phyloP scores from a whole-genome alignment of 2,888 invertebrate species.

The Crepidodera aurea region DNA sequence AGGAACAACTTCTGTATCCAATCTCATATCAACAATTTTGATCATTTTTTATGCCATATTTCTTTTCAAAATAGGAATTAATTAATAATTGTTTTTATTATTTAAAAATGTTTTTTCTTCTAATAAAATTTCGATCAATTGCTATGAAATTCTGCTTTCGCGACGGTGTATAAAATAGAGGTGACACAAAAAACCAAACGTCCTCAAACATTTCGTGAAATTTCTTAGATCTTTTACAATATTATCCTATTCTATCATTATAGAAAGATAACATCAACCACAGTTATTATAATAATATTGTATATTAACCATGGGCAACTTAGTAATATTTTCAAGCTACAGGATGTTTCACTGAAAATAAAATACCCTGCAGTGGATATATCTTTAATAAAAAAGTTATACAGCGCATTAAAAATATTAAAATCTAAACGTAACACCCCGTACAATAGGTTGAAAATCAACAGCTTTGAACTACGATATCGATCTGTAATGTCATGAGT shows the following conservation, averaged over 20 bases:
- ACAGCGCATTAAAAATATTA: background rate
- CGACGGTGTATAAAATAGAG: slow-evolving; percentile 16
- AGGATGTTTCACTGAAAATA: background rate
- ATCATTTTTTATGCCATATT: too few relatives aligned
- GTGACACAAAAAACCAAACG: slow-evolving; percentile 26
- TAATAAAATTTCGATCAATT: slow-evolving; percentile 8
- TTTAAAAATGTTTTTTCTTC: background rate
- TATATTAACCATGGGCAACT: slow-evolving; percentile 39
- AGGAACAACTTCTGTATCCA: too few relatives aligned
- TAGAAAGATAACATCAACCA: slow-evolving; percentile 33
- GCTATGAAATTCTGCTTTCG: slow-evolving; percentile 25
- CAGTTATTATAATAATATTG: slow-evolving; percentile 40
- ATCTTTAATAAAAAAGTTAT: background rate
- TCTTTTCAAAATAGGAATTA: too few relatives aligned
- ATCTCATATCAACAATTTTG: too few relatives aligned
- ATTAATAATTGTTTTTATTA: too few relatives aligned
- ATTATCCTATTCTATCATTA: slow-evolving; percentile 38
- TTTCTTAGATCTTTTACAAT: slow-evolving; percentile 35
- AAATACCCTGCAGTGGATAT: background rate
- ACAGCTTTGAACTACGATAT: slow-evolving; percentile 50
- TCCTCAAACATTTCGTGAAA: slow-evolving; percentile 29
- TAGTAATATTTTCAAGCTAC: slow-evolving; percentile 38
- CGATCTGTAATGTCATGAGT: slow-evolving; percentile 50
- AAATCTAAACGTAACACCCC: background rate
- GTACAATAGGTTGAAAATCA: slow-evolving; percentile 45